phyloP scores from a whole-genome alignment of 1,140 invertebrate genomes.

The Triops cancriformis region DNA sequence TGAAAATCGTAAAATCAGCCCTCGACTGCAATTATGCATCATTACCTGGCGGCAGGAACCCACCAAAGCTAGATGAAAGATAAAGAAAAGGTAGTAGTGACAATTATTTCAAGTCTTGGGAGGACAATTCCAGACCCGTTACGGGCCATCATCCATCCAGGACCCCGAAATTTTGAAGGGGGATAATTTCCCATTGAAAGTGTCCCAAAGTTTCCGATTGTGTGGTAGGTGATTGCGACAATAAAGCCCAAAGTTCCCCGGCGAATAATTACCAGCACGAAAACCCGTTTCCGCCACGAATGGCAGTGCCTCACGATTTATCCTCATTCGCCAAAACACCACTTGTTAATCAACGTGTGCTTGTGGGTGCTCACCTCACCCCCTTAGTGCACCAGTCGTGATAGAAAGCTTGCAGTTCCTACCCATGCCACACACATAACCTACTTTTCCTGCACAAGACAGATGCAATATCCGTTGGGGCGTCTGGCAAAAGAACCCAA shows the following conservation, averaged over 20 bases:
- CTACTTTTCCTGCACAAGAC: neutral
- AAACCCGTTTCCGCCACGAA: neutral
- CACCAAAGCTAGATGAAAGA: too few relatives aligned
- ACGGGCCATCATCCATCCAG: neutral
- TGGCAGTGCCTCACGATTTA: neutral
- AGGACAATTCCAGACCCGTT: neutral
- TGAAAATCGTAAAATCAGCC: neutral
- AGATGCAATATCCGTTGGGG: neutral
- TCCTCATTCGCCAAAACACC: neutral
- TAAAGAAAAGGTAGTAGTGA: too few relatives aligned
- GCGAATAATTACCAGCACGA: neutral
- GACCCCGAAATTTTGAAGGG: neutral
- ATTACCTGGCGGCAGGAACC: neutral
- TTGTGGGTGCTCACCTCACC: neutral
- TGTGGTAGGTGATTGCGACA: too few relatives aligned
- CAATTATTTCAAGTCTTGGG: too few relatives aligned
- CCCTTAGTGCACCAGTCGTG: too few relatives aligned
- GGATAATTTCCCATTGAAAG: neutral
- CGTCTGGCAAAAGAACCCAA: neutral
- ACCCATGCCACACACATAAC: neutral
- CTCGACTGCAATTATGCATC: neutral
- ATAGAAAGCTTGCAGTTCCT: neutral
- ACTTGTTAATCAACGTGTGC: neutral
- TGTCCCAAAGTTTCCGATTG: neutral
- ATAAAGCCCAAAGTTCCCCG: neutral